phyloP scores from a whole-genome alignment of 2,888 invertebrate genomes.

The Heliconius erato region DNA sequence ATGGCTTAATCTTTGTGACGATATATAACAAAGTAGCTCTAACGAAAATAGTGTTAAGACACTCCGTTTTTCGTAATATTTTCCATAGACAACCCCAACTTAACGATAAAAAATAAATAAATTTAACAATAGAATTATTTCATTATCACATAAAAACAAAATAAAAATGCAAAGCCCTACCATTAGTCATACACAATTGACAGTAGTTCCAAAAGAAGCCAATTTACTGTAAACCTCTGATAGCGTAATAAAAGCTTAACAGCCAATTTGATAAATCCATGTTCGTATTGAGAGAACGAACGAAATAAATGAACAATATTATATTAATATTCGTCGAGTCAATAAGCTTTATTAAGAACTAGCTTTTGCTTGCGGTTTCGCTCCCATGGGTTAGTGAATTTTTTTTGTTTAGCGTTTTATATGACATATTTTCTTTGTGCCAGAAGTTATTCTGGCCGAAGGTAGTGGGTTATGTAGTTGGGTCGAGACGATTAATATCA shows the following conservation, averaged over 20 bases:
- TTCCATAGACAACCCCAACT: not conserved
- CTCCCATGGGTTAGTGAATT: not conserved
- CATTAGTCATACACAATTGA: conserved; percentile 24
- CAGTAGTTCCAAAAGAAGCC: conserved; percentile 21
- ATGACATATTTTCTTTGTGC: not conserved
- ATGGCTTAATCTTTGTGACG: not conserved
- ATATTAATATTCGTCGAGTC: conserved; percentile 11
- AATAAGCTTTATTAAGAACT: not conserved
- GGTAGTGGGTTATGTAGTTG: too few species aligned
- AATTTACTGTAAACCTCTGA: conserved; percentile 31
- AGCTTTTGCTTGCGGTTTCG: not conserved
- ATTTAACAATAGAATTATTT: not conserved
- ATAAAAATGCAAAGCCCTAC: conserved; percentile 10
- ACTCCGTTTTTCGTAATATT: not conserved
- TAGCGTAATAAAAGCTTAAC: conserved; percentile 24
- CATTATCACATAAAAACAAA: not conserved
- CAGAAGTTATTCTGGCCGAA: not conserved
- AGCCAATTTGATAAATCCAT: conserved; percentile 22
- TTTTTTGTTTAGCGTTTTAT: not conserved
- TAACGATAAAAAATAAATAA: not conserved
- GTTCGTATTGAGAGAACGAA: conserved; percentile 4
- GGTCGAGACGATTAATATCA: too few species aligned
- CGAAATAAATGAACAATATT: conserved; percentile 18
- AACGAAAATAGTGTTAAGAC: not conserved
- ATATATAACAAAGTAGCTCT: not conserved